Evolutionary conservation across 2,888 invertebrate species (phyloP).

Genomic region (Sabatieria punctata): DNA sequence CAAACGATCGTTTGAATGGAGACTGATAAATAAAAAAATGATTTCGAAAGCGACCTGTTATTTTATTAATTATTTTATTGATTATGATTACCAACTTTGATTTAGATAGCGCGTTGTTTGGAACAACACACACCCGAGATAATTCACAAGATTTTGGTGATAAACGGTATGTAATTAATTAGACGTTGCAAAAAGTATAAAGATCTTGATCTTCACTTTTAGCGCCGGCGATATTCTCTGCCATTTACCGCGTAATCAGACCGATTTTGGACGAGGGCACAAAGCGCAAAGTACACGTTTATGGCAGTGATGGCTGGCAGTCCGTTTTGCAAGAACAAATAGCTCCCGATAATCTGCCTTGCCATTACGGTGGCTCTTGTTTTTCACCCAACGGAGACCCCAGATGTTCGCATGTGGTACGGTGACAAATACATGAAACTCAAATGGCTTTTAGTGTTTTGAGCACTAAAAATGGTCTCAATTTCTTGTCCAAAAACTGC

Average conservation of each 20-base stretch:
- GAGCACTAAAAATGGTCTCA: no score
- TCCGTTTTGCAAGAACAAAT: slow-evolving; percentile 1
- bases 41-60: no score
- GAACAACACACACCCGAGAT: slow-evolving; percentile 8
- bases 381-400: neutral
- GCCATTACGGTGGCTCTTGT: slow-evolving; percentile 5
- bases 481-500: no score
- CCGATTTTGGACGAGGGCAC: slow-evolving; percentile 8
- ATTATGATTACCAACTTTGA: neutral
- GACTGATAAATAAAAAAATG: no score
- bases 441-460: no score
- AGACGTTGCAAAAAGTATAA: neutral
- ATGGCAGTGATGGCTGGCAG: slow-evolving; percentile 4
- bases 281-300: slow-evolving; percentile 5
- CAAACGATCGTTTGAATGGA: no score
- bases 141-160: slow-evolving; percentile 4
- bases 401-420: slow-evolving; percentile 2
- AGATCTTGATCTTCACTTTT: no score
- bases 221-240: slow-evolving; percentile 5
- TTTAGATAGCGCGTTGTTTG: slow-evolving; percentile 2
- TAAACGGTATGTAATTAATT: slow-evolving; percentile 5
- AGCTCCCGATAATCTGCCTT: slow-evolving; percentile 4
- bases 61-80: no score
- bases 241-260: slow-evolving; percentile 2
- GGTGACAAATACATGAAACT: no score